These are phyloP conservation scores for Cinclus mexicanus DNA, from an alignment of 2,113 vertebrate genomes.

Conservation along the genomic window DNA sequence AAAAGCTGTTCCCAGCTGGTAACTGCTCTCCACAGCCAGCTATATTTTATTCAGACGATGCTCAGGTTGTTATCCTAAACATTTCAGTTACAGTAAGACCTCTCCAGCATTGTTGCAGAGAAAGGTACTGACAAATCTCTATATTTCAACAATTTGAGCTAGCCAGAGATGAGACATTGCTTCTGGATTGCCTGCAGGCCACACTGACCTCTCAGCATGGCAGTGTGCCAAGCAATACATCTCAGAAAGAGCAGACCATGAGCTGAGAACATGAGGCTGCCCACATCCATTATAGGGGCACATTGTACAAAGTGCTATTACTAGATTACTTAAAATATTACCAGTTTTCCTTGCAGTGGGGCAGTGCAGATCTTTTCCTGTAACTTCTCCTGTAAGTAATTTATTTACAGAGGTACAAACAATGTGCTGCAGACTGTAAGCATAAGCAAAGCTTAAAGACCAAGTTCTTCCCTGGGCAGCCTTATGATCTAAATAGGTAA, in stretches of 20 bases:
- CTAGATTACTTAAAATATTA: neutral
- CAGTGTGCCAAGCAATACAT: accelerated
- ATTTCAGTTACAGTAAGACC: neutral
- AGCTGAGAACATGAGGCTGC: neutral
- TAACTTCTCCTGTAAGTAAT: neutral
- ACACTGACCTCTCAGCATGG: neutral
- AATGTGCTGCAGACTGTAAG: neutral
- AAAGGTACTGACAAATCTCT: neutral
- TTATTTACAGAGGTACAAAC: neutral
- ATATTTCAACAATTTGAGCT: neutral
- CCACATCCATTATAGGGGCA: neutral
- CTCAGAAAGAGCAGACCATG: neutral
- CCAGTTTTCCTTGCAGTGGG: neutral
- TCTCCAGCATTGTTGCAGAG: neutral
- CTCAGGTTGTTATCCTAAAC: neutral
- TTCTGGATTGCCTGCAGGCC: neutral
- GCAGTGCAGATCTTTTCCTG: neutral
- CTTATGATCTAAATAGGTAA: neutral
- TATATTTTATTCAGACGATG: accelerated
- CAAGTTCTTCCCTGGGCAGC: neutral
- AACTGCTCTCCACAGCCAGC: neutral
- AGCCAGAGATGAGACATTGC: neutral
- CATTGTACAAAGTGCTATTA: neutral
- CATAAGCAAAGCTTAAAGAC: neutral
- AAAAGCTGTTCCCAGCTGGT: neutral